Evolutionary conservation across 2,888 invertebrate genomes (phyloP), one percentile per base, ranked within the genome.

Genomic region (Apamea epomidion): DNA sequence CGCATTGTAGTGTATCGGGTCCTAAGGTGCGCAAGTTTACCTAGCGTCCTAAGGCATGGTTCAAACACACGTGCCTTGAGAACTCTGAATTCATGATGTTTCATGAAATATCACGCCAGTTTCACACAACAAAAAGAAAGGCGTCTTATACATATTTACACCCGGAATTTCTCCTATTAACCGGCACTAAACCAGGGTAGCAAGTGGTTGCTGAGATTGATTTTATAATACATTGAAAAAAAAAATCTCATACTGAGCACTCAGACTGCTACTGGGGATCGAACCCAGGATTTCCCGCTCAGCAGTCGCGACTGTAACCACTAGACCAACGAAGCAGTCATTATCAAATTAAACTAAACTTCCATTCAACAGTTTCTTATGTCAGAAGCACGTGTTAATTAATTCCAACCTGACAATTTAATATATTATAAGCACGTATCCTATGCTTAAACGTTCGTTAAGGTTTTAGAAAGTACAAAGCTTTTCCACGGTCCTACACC

Each of bases 1-100:
- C 37, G 45, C 58, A 86, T 82, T 86, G 82, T 68, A 29, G 60
- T 81, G 71, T 81, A 85, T 81, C 64, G 76, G 14, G 29, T 60
- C 58, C 85, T 65, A n/a, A 29, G 37, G 78, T 25, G 64, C 25
- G 37, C 32, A 37, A 64, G 64, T 73, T 29, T 69, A 60, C 45
- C 18, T 29, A 70, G 58, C 48, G 67, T 21, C n/a, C 51, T 51
- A 48, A 48, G 58, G 80, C 51, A 21, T 37, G 29, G 51, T 32
- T 18, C 62, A 80, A 54, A 64, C 71, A 78, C 37, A 18, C 29
- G 37, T 32, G n/a, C 0, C 7, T 74, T 73, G 45, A 18, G 37
- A 80, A 84, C n/a, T 12, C 32, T 70, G 64, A 45, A 65, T 58
- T 45, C 48, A 42, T 58, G 4, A 21, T 32, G 18, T 16, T 48